Conservation (phyloP, 2,888 invertebrate genomes). For the Drosophila pseudotalamancana region DNA sequence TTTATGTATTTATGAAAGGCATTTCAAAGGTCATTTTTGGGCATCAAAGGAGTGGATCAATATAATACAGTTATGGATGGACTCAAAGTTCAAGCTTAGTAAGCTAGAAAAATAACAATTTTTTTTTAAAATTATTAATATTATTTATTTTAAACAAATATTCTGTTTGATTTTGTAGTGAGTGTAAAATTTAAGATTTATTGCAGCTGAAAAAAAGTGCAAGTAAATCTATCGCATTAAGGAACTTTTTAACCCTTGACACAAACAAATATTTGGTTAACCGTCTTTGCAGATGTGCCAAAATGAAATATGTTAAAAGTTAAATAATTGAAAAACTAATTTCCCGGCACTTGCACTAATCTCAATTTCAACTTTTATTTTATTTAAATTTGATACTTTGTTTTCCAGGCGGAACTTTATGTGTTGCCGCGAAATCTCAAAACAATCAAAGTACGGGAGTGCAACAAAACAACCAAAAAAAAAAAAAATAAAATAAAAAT, state of each 20-base stretch:
- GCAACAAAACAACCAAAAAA: conserved; percentile 38
- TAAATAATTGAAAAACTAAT: conserved; percentile 67
- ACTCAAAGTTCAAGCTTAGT: conserved; percentile 6
- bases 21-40: conserved; percentile 6
- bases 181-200: no score
- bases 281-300: neutral
- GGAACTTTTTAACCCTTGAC: neutral
- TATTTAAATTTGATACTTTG: conserved; percentile 69
- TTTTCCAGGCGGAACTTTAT: conserved; percentile 59
- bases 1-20: conserved; percentile 1
- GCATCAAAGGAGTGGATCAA: conserved; percentile 4
- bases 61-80: neutral
- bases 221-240: no score
- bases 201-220: no score
- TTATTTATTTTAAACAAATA: no score
- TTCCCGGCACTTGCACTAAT: conserved; percentile 66
- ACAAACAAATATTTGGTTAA: neutral
- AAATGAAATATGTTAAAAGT: conserved; percentile 35
- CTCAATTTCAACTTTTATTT: conserved; percentile 75
- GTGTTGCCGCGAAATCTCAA: conserved; percentile 75
- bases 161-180: no score
- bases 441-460: conserved; percentile 72
- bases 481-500: conserved; percentile 31
- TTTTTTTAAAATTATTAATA: no score
- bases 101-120: no score